Evolutionary conservation across 1,140 invertebrate species (phyloP).

Genomic region (Augochlora pura): DNA sequence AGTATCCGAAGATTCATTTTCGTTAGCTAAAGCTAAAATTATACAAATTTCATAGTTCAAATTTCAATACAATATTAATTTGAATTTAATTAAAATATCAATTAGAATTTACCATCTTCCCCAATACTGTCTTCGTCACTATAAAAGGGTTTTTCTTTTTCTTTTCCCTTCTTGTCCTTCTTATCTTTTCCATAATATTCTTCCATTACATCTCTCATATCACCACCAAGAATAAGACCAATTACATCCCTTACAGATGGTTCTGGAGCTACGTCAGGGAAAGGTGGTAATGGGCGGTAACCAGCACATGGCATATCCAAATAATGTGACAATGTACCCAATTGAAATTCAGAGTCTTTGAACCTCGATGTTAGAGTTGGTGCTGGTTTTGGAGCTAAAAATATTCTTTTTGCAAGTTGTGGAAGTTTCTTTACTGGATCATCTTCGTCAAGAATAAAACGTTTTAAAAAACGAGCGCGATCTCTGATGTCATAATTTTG

Average conservation of each 20-base stretch:
- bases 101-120: slow-evolving; percentile 58
- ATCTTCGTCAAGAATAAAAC: slow-evolving; percentile 87
- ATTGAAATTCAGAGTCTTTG: slow-evolving; percentile 88
- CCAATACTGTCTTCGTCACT: slow-evolving; percentile 71
- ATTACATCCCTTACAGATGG: slow-evolving; percentile 88
- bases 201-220: slow-evolving; percentile 53
- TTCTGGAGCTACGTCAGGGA: slow-evolving; percentile 90
- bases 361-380: slow-evolving; percentile 88
- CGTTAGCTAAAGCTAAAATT: slow-evolving; percentile 71
- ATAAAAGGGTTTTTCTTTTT: slow-evolving; percentile 71
- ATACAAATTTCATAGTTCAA: too few relatives aligned
- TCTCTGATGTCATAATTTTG: slow-evolving; percentile 99
- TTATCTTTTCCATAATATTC: slow-evolving; percentile 69
- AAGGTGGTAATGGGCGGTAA: slow-evolving; percentile 93
- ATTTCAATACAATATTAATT: not conserved
- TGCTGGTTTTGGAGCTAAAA: slow-evolving; percentile 95
- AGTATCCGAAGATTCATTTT: slow-evolving; percentile 68
- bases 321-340: slow-evolving; percentile 97
- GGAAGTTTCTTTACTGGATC: slow-evolving; percentile 80
- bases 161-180: slow-evolving; percentile 73
- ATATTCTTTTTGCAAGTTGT: slow-evolving; percentile 90
- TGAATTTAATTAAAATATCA: not conserved
- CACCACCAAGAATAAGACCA: slow-evolving; percentile 80
- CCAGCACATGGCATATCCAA: slow-evolving; percentile 91
- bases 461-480: slow-evolving; percentile 91